Conservation (phyloP, 1,140 invertebrate genomes). For the Mizuhopecten yessoensis region DNA sequence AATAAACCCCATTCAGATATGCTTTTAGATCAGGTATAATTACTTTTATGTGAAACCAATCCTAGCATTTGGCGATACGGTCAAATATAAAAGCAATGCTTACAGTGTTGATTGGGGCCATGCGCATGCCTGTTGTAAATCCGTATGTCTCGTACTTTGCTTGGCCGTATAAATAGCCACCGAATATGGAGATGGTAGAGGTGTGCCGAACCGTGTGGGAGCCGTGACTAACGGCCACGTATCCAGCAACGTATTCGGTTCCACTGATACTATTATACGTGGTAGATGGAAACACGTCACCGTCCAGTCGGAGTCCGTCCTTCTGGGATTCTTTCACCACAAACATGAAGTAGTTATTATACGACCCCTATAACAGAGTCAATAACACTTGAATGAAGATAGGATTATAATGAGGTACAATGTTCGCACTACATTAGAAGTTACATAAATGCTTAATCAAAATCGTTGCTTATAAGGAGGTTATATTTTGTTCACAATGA, state of each 20-base stretch:
- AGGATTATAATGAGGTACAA: too few relatives aligned
- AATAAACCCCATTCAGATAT: too few relatives aligned
- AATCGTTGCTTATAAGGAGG: too few relatives aligned
- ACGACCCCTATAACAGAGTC: slow-evolving; percentile 44
- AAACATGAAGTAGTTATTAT: slow-evolving; percentile 61
- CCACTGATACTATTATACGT: slow-evolving; percentile 49
- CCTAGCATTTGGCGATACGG: too few relatives aligned
- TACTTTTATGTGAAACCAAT: too few relatives aligned
- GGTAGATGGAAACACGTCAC: slow-evolving; percentile 43
- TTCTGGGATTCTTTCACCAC: slow-evolving; percentile 53
- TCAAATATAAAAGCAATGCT: too few relatives aligned
- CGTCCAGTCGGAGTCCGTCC: slow-evolving; percentile 46
- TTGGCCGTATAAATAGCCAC: slow-evolving; percentile 59
- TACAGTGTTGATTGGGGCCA: slow-evolving; percentile 60
- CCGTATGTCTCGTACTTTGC: slow-evolving; percentile 61
- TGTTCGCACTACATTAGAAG: too few relatives aligned
- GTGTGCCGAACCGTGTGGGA: slow-evolving; percentile 61
- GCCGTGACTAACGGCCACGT: slow-evolving; percentile 46
- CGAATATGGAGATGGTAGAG: slow-evolving; percentile 60
- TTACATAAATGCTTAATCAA: too few relatives aligned
- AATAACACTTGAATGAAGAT: too few relatives aligned
- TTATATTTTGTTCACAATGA: too few relatives aligned
- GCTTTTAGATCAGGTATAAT: too few relatives aligned
- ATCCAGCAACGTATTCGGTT: slow-evolving; percentile 50
- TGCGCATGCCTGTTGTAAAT: slow-evolving; percentile 61